Base-by-base conservation (phyloP, 2,888 invertebrate species). In the Neoaliturus tenellus region DNA sequence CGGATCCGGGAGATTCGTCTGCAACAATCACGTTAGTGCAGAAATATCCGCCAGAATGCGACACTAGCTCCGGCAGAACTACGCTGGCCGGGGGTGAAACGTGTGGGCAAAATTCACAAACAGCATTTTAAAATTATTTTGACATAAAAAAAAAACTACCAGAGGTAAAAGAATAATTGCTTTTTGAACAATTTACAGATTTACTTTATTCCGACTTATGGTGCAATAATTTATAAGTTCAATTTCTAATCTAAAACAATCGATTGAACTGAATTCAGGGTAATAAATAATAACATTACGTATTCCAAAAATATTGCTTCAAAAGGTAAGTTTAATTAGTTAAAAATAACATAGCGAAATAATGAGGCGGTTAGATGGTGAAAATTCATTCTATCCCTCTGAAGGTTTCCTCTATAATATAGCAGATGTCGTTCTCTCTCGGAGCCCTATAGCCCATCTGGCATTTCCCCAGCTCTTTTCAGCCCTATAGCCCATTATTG, bases 401-500 rank as follows among this genome's bases (percentile, higher is more conserved):
- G 73, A 82, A 82, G 82, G 82, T 82, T 82, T 55, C 82, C 58
- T 78, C 78, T 84, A 84, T 84, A 84, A 84, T 84, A 84, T 84
- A 84, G 84, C 84, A 84, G 84, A 84, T 84, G 84, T 84, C 84
- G 84, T 78, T 75, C 81, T 71, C 80, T 84, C 73, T 82, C 80
- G 80, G 86, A 81, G 85, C 90, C 90, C 90, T 90, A 90, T 90
- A 89, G 88, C 85, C 87, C 86, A 86, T 87, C 87, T 87, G 88
- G 86, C 87, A 87, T 86, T 86, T 88, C 86, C 87, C 87, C 86
- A 85, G 85, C 88, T 87, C 88, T 86, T 86, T 88, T 85, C 90
- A 87, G 90, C 91, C 91, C 91, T 91, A 90, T 90, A 91, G 91
- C 90, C 91, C 91, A 90, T 91, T 91, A 90, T 90, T 91, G 91